These are phyloP conservation scores for Burhinus oedicnemus DNA, from an alignment of 2,113 vertebrate genomes.

Conservation along the genomic window DNA sequence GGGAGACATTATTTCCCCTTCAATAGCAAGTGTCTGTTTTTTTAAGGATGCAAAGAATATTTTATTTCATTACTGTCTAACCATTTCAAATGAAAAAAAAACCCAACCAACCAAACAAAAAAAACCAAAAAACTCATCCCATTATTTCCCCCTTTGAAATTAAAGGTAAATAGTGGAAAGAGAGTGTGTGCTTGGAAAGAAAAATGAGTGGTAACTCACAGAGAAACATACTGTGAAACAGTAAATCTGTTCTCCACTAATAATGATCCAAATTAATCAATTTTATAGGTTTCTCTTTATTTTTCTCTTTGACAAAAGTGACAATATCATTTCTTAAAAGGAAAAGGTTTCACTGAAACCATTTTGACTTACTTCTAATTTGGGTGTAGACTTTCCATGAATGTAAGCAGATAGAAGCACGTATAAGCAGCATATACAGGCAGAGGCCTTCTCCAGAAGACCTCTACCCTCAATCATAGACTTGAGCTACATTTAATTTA, in stretches of 20 bases:
- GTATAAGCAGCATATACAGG: not conserved
- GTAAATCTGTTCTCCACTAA: not conserved
- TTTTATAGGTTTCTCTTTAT: not conserved
- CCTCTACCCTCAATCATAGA: not conserved
- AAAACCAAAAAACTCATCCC: not conserved
- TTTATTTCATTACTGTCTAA: not conserved
- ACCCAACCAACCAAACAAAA: no score
- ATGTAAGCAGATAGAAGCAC: not conserved
- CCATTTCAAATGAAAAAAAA: not conserved
- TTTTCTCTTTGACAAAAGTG: not conserved
- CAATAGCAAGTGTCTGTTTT: not conserved
- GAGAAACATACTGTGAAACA: not conserved
- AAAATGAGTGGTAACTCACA: not conserved
- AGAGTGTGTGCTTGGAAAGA: not conserved
- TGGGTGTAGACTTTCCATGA: not conserved
- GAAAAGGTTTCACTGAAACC: rapidly evolving
- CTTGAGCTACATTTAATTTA: not conserved
- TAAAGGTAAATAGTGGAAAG: not conserved
- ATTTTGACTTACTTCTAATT: not conserved
- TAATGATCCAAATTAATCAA: not conserved
- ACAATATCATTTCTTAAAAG: not conserved
- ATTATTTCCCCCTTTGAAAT: not conserved
- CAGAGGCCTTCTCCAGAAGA: not conserved
- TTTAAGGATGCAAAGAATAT: not conserved
- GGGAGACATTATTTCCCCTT: not conserved